These are phyloP conservation scores for Anticlea derivata DNA, from an alignment of 2,888 invertebrate species.

Conservation along the genomic window DNA sequence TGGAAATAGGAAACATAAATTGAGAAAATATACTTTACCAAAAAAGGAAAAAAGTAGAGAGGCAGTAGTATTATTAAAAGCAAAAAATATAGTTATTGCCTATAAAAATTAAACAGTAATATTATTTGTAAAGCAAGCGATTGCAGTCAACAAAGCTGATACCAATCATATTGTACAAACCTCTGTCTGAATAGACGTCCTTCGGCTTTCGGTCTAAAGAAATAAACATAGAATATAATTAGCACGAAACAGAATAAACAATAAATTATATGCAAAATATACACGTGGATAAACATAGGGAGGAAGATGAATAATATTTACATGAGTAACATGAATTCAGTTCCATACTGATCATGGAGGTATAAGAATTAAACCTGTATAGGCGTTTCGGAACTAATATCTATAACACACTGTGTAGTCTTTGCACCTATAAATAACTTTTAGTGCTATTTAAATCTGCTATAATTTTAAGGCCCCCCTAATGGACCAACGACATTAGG, in stretches of 20 bases:
- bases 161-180: slow-evolving; percentile 43
- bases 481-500: too few species aligned
- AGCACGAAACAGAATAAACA: slow-evolving; percentile 39
- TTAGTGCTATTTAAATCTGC: not conserved
- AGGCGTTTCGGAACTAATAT: not conserved
- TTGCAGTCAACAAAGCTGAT: too few species aligned
- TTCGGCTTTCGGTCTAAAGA: slow-evolving; percentile 69
- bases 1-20: not conserved
- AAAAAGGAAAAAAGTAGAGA: too few species aligned
- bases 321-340: slow-evolving; percentile 4
- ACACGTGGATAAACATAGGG: slow-evolving; percentile 12
- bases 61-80: too few species aligned
- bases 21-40: too few species aligned
- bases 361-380: not conserved
- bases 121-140: too few species aligned
- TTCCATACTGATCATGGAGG: slow-evolving; percentile 6
- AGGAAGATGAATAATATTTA: slow-evolving; percentile 9
- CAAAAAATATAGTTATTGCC: too few species aligned
- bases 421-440: not conserved
- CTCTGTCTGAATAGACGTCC: slow-evolving; percentile 69
- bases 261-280: slow-evolving; percentile 18
- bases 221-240: slow-evolving; percentile 45
- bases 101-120: too few species aligned
- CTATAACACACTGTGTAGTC: not conserved
- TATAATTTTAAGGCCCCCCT: too few species aligned